Evolutionary conservation across 2,888 invertebrate species (phyloP).

Genomic region (Altica lythri): DNA sequence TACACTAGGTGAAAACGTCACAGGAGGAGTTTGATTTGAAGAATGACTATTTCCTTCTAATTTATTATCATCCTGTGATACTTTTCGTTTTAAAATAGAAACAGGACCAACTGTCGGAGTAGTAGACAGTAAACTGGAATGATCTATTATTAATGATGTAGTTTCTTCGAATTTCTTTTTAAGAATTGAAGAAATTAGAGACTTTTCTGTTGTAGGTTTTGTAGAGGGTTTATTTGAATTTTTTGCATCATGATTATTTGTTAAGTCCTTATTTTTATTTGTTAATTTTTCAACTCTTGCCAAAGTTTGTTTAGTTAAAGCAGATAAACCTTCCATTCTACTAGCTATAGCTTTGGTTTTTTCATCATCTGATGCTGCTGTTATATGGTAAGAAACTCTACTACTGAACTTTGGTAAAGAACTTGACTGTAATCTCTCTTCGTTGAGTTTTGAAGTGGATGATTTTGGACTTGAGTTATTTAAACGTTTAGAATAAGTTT

Average conservation of each 20-base stretch:
- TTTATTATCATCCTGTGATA: constrained; percentile 57
- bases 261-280: constrained; percentile 54
- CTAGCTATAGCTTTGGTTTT: constrained; percentile 55
- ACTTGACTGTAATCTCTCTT: constrained; percentile 5
- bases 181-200: constrained; percentile 62
- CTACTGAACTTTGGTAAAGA: constrained; percentile 15
- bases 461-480: constrained; percentile 40
- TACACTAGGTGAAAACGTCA: constrained; percentile 80
- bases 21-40: constrained; percentile 66
- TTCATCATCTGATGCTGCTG: constrained; percentile 36
- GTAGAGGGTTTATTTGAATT: constrained; percentile 22
- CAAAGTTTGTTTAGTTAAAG: constrained; percentile 68
- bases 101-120: constrained; percentile 54
- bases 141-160: constrained; percentile 26
- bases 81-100: constrained; percentile 65
- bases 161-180: constrained; percentile 68
- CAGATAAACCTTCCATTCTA: constrained; percentile 68
- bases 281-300: constrained; percentile 68
- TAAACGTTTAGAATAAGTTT: constrained; percentile 38
- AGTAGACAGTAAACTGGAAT: constrained; percentile 33
- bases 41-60: constrained; percentile 48
- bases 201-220: constrained; percentile 28
- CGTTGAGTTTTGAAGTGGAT: constrained; percentile 27
- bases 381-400: constrained; percentile 14
- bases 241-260: constrained; percentile 27